A percentile compares a stretch with the other conserved stretches of the same genome.
Evolutionary conservation across 2,113 vertebrate species (phyloP).

Genomic region (Oenanthe oenanthe): DNA sequence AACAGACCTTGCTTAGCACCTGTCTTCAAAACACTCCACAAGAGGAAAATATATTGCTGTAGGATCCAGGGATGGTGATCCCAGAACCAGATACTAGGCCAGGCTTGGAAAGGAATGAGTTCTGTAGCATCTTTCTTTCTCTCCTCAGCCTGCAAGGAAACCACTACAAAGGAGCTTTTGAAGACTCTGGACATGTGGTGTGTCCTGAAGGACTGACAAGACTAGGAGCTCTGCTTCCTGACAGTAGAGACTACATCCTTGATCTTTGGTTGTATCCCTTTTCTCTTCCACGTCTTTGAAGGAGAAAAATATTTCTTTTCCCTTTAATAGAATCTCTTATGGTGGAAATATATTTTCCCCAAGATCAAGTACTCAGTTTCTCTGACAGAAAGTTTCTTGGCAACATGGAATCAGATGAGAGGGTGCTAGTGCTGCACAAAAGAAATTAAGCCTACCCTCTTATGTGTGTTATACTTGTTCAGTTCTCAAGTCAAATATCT

Average conservation of each 20-base stretch:
- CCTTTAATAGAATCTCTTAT: background rate
- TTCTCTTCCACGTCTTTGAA: background rate
- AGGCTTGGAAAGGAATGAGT: background rate
- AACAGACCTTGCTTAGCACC: background rate
- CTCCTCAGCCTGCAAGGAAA: background rate
- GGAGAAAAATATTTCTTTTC: background rate
- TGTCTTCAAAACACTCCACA: background rate
- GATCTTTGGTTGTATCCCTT: background rate
- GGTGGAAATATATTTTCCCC: background rate
- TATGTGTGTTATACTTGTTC: background rate
- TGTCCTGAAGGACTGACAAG: background rate
- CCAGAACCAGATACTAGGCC: background rate
- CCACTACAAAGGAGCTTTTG: slow-evolving; percentile 24
- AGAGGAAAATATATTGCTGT: background rate
- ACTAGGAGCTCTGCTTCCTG: background rate
- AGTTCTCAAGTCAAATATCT: background rate
- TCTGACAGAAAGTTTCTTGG: background rate
- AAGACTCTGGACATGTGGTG: background rate
- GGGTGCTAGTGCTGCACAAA: background rate
- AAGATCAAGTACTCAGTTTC: background rate
- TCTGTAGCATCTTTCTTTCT: background rate
- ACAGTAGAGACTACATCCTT: background rate
- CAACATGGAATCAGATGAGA: background rate
- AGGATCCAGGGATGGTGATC: background rate
- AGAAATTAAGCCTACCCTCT: background rate